phyloP scores from a whole-genome alignment of 2,888 invertebrate species.

The Chymomyza fuscimana region DNA sequence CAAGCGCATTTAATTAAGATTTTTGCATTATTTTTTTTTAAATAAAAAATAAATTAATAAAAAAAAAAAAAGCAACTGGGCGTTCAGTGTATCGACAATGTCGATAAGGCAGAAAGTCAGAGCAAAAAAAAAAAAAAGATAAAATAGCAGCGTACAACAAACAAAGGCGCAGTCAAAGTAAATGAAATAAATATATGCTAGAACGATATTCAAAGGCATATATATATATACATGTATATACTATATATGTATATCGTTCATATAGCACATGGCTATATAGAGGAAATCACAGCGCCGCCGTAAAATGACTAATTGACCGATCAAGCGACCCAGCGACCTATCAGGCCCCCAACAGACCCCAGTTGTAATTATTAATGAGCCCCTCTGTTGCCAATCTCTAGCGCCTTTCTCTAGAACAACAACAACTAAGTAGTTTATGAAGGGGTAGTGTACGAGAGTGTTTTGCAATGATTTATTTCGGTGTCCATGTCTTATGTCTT shows the following conservation, averaged over 20 bases:
- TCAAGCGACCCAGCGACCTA: not conserved
- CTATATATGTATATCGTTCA: slow-evolving; percentile 14
- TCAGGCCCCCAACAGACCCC: not conserved
- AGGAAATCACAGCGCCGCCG: slow-evolving; percentile 19
- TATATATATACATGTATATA: slow-evolving; percentile 21
- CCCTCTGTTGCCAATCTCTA: not conserved
- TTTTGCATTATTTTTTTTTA: slow-evolving; percentile 30
- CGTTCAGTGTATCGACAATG: slow-evolving; percentile 11
- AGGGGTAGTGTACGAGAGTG: not conserved
- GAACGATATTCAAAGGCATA: slow-evolving; percentile 18
- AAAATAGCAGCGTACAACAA: slow-evolving; percentile 30
- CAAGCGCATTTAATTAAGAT: slow-evolving; percentile 56
- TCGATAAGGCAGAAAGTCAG: slow-evolving; percentile 38
- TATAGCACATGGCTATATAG: slow-evolving; percentile 25
- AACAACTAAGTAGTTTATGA: not conserved
- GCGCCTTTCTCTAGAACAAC: not conserved
- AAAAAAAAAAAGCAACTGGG: not conserved
- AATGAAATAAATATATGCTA: slow-evolving; percentile 29
- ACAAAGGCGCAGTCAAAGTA: slow-evolving; percentile 46
- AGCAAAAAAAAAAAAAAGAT: slow-evolving; percentile 28
- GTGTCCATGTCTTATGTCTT: not conserved
- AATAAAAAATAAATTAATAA: slow-evolving; percentile 10
- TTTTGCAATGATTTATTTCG: not conserved
- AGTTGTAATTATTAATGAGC: not conserved
- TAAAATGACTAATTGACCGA: slow-evolving; percentile 51